phyloP scores from a whole-genome alignment of 2,888 invertebrate species.

The Aromia moschata region DNA sequence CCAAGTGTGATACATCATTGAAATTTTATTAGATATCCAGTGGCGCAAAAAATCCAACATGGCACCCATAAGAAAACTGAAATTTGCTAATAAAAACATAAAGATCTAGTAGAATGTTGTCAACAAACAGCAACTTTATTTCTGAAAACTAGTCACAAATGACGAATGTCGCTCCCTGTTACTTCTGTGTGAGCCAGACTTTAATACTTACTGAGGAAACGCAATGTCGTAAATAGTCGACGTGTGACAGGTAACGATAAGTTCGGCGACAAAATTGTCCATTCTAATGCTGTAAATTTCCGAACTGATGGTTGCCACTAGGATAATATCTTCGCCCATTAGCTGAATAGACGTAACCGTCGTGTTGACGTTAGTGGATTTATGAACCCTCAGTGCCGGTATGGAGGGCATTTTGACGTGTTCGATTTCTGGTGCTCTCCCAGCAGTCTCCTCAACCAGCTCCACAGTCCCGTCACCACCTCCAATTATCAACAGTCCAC shows the following conservation, averaged over 20 bases:
- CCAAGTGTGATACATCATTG: no score
- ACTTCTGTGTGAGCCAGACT: not conserved
- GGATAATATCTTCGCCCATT: constrained; percentile 69
- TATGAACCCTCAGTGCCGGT: constrained; percentile 63
- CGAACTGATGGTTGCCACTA: constrained; percentile 79
- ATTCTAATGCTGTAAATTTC: constrained; percentile 84
- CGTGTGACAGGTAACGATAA: constrained; percentile 85
- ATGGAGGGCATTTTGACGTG: constrained; percentile 61
- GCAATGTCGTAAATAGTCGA: constrained; percentile 81
- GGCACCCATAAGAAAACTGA: no score
- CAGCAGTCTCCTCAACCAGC: constrained; percentile 66
- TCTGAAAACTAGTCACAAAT: no score
- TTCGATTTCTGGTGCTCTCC: constrained; percentile 25
- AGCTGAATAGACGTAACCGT: constrained; percentile 79
- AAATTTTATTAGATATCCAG: no score
- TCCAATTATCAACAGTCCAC: constrained; percentile 77
- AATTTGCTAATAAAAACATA: no score
- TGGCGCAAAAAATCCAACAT: no score
- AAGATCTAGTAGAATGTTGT: no score
- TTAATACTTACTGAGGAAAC: constrained; percentile 78
- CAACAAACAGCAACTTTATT: no score
- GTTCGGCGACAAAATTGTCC: constrained; percentile 71
- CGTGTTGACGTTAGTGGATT: constrained; percentile 68
- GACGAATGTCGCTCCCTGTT: no score
- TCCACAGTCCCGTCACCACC: constrained; percentile 87